Base-by-base conservation (phyloP, 1,140 invertebrate genomes). In the Drosophila setifemur region DNA sequence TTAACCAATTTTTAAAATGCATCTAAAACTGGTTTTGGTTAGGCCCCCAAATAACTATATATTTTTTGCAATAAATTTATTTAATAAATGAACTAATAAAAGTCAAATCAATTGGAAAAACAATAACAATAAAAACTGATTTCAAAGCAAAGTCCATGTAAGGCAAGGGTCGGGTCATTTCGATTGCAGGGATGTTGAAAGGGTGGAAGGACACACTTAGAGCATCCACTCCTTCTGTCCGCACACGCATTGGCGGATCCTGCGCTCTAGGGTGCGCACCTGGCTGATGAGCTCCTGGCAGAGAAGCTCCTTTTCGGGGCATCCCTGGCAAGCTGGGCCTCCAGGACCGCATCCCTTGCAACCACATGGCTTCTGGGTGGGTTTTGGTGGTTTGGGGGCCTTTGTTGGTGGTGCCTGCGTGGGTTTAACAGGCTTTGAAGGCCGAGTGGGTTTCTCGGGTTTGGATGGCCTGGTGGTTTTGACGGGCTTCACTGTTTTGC, bases 271-370 rank as follows among this genome's bases (percentile, higher is more conserved):
- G 0, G 21, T 0, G 11, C 4, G 4, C 7, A 58, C 1, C 7
- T 1, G 0, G 0, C 1, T 0, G 16, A 37, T 3, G 3, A 63
- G 54, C 0, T 63, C 23, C 23, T n/a, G 0, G 29, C 53, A 63
- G 0, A 63, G 23, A 1, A 0, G 0, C 0, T 60, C 29, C 29
- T 12, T n/a, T 9, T 0, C 3, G 0, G 4, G 4, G 18, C 58
- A 63, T 1, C 39, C 57, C 0, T 14, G 1, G 16, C 58, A 61
- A 2, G 52, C 1, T 0, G 12, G 2, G 0, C 58, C 58, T 6
- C 39, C 58, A 9, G 53, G 58, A 58, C 53, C 53, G 9, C 53
- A 55, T 0, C 0, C 5, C 5, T 1, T 21, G 1, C 39, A 45
- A 19, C 33, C 33, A 16, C 33, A 37, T 2, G 33, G 33, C 7